phyloP scores from a whole-genome alignment of 2,113 vertebrate genomes.

The Cisticola juncidis region DNA sequence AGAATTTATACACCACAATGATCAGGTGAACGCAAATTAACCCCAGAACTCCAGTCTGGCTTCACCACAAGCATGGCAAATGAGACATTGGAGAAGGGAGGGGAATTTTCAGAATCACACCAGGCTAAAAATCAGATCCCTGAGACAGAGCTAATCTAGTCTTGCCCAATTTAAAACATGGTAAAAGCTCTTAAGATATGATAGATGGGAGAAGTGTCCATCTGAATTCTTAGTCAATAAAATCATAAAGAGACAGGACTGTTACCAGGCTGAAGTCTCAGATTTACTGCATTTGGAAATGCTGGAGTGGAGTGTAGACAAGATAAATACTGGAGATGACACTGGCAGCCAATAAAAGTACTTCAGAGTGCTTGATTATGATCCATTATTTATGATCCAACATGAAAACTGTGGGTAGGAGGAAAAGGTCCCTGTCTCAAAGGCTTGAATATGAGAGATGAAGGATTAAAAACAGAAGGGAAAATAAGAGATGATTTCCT shows the following conservation, averaged over 20 bases:
- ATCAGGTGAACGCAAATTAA: constrained; percentile 13
- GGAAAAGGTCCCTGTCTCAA: background rate
- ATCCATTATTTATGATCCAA: constrained; percentile 1
- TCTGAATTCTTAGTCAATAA: background rate
- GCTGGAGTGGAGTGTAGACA: background rate
- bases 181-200: background rate
- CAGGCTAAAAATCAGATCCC: background rate
- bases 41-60: background rate
- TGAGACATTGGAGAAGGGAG: background rate
- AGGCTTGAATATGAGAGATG: background rate
- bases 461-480: background rate
- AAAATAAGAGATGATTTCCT: background rate
- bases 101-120: background rate
- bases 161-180: background rate
- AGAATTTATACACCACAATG: background rate
- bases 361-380: background rate
- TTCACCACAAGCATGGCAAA: background rate
- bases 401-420: background rate
- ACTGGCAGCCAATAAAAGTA: background rate
- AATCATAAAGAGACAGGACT: background rate
- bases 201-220: background rate
- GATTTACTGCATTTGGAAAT: background rate
- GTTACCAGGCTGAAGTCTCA: background rate
- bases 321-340: constrained; percentile 17
- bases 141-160: background rate